Base-by-base conservation (phyloP, 2,888 invertebrate species). In the Calephelis perditalis region DNA sequence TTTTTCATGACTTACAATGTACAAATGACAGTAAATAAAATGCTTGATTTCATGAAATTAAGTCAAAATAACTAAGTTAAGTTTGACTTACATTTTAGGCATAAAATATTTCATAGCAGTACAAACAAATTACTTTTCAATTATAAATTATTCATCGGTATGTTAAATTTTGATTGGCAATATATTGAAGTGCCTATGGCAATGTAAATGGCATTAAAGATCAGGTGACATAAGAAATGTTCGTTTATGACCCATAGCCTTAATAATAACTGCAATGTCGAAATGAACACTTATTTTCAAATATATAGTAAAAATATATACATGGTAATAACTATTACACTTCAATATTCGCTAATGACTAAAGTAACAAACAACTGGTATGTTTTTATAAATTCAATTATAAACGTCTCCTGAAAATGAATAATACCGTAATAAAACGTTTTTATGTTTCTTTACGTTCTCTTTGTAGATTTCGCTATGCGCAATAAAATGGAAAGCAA, bases 321-420 rank as follows among this genome's bases (percentile, higher is more conserved):
- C 49, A 49, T 15, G 26, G 49, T 35, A 49, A 35, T 49, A 49
- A 49, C 49, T 49, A 49, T 15, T 49, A 49, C 49, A 49, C 10
- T 49, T 49, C 15, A 49, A 26, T 49, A 49, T 35, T 9, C 26
- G 26, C 49, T 49, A 49, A 49, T 49, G 49, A 49, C 49, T 49
- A 49, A 49, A 49, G 15, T 49, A 49, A 49, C 49, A 49, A 49
- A 49, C 15, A 49, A 49, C 49, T 49, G 49, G 49, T 49, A 49
- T 49, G 49, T 49, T 49, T 49, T 9, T 26, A 49, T 15, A 15
- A 49, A 49, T 26, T 15, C 7, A 49, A 26, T 26, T 47, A 47
- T 12, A 47, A 49, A 49, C 26, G 9, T 35, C 49, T 49, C 15
- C 5, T 26, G 15, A 49, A 49, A 35, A 26, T 26, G 9, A 49